phyloP scores from a whole-genome alignment of 2,113 vertebrate genomes.

The Barbus barbus region DNA sequence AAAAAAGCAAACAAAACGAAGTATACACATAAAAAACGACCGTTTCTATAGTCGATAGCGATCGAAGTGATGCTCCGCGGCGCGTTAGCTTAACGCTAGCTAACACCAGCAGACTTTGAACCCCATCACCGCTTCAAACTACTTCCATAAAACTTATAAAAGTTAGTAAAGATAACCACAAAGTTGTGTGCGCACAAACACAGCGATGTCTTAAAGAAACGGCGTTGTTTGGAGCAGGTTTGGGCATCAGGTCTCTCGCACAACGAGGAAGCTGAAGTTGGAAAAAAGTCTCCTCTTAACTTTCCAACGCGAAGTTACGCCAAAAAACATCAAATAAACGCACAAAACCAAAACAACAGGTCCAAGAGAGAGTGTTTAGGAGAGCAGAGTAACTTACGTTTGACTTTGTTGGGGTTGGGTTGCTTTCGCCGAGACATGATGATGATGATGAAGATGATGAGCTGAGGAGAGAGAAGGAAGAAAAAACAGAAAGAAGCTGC shows the following conservation, averaged over 20 bases:
- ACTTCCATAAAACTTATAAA: conserved; percentile 9
- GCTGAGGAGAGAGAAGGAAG: conserved; percentile 60
- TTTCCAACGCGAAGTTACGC: conserved; percentile 30
- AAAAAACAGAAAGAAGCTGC: conserved; percentile 71
- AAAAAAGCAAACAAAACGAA: too few relatives aligned
- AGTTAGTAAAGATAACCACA: not conserved
- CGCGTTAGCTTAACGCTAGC: conserved; percentile 52
- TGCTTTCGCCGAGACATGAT: conserved; percentile 84
- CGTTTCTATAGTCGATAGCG: conserved; percentile 53
- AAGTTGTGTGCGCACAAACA: not conserved
- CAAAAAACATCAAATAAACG: not conserved
- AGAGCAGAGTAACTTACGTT: conserved; percentile 77
- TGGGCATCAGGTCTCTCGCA: conserved; percentile 82
- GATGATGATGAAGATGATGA: conserved; percentile 69
- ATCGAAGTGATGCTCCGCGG: conserved; percentile 71
- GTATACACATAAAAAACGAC: not conserved
- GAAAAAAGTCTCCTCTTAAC: conserved; percentile 60
- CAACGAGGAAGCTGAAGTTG: conserved; percentile 78
- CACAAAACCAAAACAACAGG: not conserved
- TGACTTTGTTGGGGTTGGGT: conserved; percentile 82
- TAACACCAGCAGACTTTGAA: conserved; percentile 67
- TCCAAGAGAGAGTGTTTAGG: not conserved
- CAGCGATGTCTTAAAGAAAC: not conserved
- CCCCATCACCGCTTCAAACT: conserved; percentile 43
- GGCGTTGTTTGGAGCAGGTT: conserved; percentile 66